phyloP scores from a whole-genome alignment of 2,888 invertebrate species.

The Agonopterix subpropinquella region DNA sequence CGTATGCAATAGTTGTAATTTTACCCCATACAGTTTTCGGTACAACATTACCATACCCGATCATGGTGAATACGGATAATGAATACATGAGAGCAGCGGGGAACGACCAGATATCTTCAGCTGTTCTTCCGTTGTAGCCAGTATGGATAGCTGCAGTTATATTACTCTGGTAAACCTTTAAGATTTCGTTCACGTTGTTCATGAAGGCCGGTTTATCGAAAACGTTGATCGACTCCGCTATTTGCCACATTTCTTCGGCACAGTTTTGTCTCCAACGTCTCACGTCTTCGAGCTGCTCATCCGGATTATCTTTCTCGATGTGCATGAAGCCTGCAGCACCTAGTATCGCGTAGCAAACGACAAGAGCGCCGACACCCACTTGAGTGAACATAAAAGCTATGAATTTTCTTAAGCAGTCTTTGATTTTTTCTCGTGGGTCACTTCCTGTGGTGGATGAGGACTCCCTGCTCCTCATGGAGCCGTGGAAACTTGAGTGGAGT shows the following conservation, averaged over 20 bases:
- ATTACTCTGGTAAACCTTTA: conserved; percentile 80
- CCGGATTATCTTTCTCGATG: conserved; percentile 81
- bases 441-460: conserved; percentile 80
- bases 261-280: conserved; percentile 70
- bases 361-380: conserved; percentile 91
- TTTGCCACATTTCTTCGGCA: conserved; percentile 79
- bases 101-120: conserved; percentile 87
- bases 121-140: conserved; percentile 83
- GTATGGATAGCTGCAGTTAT: conserved; percentile 80
- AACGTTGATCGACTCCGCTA: conserved; percentile 79
- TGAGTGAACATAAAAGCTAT: conserved; percentile 95
- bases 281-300: conserved; percentile 67
- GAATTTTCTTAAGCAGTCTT: conserved; percentile 89
- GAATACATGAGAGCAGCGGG: conserved; percentile 93
- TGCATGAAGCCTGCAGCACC: conserved; percentile 89
- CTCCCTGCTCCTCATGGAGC: conserved; percentile 79
- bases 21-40: conserved; percentile 90
- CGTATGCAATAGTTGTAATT: conserved; percentile 88
- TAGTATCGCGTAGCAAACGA: conserved; percentile 90
- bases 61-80: conserved; percentile 92
- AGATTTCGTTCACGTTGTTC: conserved; percentile 74
- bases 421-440: conserved; percentile 84
- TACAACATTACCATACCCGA: conserved; percentile 92
- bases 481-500: conserved; percentile 65
- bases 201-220: conserved; percentile 81